These are phyloP conservation scores for Pseudochirops cupreus DNA, from an alignment of 2,797 vertebrate species.

Conservation along the genomic window DNA sequence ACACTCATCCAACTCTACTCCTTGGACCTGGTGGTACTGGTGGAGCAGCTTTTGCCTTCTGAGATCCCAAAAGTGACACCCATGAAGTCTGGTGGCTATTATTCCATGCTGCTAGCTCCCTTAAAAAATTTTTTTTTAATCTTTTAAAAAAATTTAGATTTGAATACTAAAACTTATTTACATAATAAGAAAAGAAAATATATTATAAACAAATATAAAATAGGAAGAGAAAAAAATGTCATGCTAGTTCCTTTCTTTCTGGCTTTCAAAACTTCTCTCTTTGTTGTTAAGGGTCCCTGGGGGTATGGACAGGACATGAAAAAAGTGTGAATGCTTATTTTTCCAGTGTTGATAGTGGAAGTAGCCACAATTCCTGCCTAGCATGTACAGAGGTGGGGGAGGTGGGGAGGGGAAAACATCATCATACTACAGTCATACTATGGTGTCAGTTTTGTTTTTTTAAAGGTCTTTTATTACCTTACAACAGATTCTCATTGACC, in stretches of 20 bases:
- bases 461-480: neutral
- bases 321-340: neutral
- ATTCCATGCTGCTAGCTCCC: neutral
- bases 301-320: neutral
- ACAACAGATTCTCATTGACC: neutral
- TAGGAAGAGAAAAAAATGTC: too few relatives aligned
- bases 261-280: neutral
- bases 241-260: neutral
- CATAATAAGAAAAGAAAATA: too few relatives aligned
- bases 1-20: neutral
- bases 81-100: neutral
- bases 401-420: neutral
- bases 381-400: neutral
- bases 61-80: neutral
- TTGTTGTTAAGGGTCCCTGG: neutral
- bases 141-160: too few relatives aligned
- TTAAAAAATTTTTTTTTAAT: too few relatives aligned
- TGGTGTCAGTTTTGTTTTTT: neutral
- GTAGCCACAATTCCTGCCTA: neutral
- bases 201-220: too few relatives aligned
- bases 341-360: neutral
- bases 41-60: neutral
- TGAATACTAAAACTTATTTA: too few relatives aligned
- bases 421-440: neutral
- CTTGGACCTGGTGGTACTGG: neutral